Percentiles rank a stretch among this genome's conserved stretches.
Conservation (phyloP, 2,888 invertebrate species). For the Athalia circularis region DNA sequence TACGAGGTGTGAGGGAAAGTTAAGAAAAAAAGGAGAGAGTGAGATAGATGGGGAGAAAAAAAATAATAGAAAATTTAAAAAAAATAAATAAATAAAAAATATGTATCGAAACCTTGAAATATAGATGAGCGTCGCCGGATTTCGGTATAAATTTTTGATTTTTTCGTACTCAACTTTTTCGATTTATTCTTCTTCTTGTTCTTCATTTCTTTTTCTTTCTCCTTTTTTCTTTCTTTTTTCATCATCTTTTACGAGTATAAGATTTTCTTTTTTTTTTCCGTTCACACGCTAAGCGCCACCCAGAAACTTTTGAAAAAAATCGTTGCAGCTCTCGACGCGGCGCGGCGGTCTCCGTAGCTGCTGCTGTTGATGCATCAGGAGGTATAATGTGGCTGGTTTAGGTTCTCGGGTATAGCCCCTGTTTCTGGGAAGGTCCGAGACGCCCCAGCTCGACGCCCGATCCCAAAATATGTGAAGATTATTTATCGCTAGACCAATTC, state of each 20-base stretch:
- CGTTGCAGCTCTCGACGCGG: background rate
- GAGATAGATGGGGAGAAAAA: too few relatives aligned
- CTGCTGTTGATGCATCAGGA: background rate
- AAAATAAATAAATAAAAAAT: too few relatives aligned
- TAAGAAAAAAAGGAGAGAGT: too few relatives aligned
- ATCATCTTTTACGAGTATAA: background rate
- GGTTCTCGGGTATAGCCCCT: slow-evolving; percentile 6
- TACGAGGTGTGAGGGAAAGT: too few relatives aligned
- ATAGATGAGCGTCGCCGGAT: too few relatives aligned
- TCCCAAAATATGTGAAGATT: slow-evolving; percentile 45
- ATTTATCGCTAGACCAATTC: slow-evolving; percentile 45
- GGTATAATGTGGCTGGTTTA: background rate
- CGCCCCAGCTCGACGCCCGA: slow-evolving; percentile 29
- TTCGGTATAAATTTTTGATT: too few relatives aligned
- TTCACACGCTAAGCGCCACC: slow-evolving; percentile 46
- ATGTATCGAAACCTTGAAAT: too few relatives aligned
- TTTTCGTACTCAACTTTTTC: too few relatives aligned
- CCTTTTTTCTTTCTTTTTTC: slow-evolving; percentile 4
- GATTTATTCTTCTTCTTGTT: too few relatives aligned
- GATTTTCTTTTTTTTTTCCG: slow-evolving; percentile 8
- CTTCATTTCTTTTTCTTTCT: background rate
- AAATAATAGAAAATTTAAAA: too few relatives aligned
- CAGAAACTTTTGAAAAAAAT: slow-evolving; percentile 32
- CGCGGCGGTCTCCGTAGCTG: background rate
- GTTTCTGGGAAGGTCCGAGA: slow-evolving; percentile 41